Evolutionary conservation across 2,113 vertebrate species (phyloP).

Genomic region (Oryzias curvinotus): DNA sequence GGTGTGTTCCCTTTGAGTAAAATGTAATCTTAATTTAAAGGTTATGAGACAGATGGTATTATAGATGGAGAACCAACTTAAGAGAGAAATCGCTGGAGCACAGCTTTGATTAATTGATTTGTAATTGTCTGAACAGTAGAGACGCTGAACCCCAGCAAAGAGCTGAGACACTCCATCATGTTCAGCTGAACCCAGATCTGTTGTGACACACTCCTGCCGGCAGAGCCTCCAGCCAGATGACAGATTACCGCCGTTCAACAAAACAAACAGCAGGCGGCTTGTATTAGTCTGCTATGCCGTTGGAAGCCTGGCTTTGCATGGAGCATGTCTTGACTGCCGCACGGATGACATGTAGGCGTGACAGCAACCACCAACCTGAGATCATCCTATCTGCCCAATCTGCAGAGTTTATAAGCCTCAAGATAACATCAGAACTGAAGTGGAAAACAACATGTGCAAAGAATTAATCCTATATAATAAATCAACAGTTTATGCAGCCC

Average conservation of each 20-base stretch:
- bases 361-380: background rate
- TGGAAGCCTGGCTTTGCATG: background rate
- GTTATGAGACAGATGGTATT: constrained; percentile 7
- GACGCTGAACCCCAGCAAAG: constrained; percentile 28
- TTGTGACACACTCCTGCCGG: constrained; percentile 39
- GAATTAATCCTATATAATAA: background rate
- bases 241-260: constrained; percentile 6
- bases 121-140: constrained; percentile 31
- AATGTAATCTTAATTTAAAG: too few relatives aligned
- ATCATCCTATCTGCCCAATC: constrained; percentile 1
- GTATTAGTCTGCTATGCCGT: background rate
- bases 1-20: too few relatives aligned
- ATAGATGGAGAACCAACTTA: background rate
- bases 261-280: background rate
- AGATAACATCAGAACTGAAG: background rate
- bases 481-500: background rate
- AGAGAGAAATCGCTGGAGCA: constrained; percentile 8
- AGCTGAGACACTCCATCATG: constrained; percentile 31
- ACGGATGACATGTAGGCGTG: background rate
- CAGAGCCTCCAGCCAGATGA: constrained; percentile 27
- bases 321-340: background rate
- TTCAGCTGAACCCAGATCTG: constrained; percentile 29
- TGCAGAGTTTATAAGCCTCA: background rate
- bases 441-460: background rate
- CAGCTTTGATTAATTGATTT: constrained; percentile 24